A percentile compares a stretch with the other conserved stretches of the same genome.
Conservation (phyloP, 2,113 vertebrate species). For the Thalassoma bifasciatum region DNA sequence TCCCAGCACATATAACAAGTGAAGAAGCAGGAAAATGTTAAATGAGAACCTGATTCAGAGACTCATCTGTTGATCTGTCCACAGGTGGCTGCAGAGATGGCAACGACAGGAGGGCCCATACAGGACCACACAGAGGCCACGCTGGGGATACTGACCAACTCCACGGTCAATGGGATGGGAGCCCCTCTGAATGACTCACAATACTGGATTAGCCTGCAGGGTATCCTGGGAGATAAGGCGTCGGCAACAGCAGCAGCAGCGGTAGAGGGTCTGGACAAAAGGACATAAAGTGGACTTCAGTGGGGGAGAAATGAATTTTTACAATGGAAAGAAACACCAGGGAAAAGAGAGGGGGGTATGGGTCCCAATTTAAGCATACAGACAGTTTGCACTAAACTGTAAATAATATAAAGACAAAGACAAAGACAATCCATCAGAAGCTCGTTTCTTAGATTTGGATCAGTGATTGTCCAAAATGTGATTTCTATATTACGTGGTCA, state of each 20-base stretch:
- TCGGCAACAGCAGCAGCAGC: slow-evolving; percentile 24
- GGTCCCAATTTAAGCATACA: background rate
- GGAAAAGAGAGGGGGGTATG: background rate
- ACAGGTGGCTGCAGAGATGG: slow-evolving; percentile 73
- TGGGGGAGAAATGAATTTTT: slow-evolving; percentile 20
- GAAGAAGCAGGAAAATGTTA: slow-evolving; percentile 1
- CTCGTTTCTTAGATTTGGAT: background rate
- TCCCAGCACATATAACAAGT: background rate
- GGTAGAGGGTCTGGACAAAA: slow-evolving; percentile 33
- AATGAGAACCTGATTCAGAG: slow-evolving; percentile 51
- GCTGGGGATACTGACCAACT: slow-evolving; percentile 63
- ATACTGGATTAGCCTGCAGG: slow-evolving; percentile 21
- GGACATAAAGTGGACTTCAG: slow-evolving; percentile 42
- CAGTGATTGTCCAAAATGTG: background rate
- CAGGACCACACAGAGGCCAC: slow-evolving; percentile 64
- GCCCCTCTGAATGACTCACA: slow-evolving; percentile 31
- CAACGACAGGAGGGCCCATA: slow-evolving; percentile 50
- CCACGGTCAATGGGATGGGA: slow-evolving; percentile 79
- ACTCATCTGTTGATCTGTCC: slow-evolving; percentile 67
- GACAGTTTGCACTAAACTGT: background rate
- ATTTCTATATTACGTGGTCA: no score
- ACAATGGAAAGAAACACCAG: background rate
- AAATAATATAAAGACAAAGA: background rate
- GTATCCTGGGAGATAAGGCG: slow-evolving; percentile 33
- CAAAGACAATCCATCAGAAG: background rate